Conservation (phyloP, 2,113 vertebrate genomes). For the Zosterops lateralis region DNA sequence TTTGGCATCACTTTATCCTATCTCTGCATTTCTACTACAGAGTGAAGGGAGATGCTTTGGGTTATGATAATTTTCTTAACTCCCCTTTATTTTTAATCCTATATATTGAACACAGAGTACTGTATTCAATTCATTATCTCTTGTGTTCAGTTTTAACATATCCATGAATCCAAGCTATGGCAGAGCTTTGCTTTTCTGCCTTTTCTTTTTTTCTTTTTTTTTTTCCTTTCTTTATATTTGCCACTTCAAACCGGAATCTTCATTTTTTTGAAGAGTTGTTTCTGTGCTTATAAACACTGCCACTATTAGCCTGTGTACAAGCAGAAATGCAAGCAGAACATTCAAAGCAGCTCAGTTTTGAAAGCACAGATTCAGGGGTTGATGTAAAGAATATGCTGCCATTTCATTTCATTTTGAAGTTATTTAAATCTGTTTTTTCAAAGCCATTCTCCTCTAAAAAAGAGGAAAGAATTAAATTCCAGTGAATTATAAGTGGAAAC, state of each 20-base stretch:
- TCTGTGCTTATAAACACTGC: not conserved
- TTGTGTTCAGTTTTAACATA: not conserved
- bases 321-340: not conserved
- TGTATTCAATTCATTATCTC: not conserved
- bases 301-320: not conserved
- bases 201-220: not conserved
- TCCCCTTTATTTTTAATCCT: not conserved
- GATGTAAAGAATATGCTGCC: conserved; percentile 6
- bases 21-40: not conserved
- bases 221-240: not conserved
- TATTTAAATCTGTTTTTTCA: not conserved
- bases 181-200: not conserved
- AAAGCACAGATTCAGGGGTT: not conserved
- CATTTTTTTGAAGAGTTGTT: not conserved
- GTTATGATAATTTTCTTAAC: not conserved
- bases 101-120: not conserved
- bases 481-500: not conserved
- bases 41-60: not conserved
- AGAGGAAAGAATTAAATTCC: not conserved
- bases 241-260: not conserved
- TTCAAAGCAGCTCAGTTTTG: not conserved
- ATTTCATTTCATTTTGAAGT: conserved; percentile 1
- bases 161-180: not conserved
- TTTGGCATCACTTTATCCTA: not conserved
- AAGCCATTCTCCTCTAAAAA: not conserved